A percentile compares a stretch with the other conserved stretches of the same genome.
phyloP scores from a whole-genome alignment of 2,797 vertebrate genomes.

The Erpetoichthys calabaricus region DNA sequence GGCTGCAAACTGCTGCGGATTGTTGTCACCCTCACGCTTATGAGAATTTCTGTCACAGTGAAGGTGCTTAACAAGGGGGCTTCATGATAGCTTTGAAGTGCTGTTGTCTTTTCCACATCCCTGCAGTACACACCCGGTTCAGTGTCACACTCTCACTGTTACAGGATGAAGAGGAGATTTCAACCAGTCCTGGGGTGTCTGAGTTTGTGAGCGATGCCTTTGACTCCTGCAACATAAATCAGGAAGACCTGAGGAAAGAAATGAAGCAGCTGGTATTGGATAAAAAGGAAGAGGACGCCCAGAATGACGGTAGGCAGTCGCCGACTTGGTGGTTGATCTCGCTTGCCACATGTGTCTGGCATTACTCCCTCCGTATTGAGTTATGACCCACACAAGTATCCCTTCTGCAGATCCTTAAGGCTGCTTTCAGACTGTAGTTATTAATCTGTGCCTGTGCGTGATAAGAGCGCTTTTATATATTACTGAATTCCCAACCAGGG shows the following conservation, averaged over 20 bases:
- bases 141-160: conserved; percentile 8
- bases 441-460: too few species aligned
- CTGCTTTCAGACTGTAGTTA: too few species aligned
- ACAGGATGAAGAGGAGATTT: conserved; percentile 85
- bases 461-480: too few species aligned
- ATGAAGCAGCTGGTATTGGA: conserved; percentile 93
- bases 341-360: background rate
- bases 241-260: conserved; percentile 86
- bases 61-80: background rate
- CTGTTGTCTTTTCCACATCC: too few species aligned
- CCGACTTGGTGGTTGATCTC: background rate
- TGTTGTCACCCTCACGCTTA: too few species aligned
- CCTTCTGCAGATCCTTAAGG: too few species aligned
- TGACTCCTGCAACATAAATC: conserved; percentile 68
- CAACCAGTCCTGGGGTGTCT: conserved; percentile 82
- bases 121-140: too few species aligned
- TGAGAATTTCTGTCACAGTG: too few species aligned
- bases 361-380: background rate
- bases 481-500: too few species aligned
- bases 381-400: background rate
- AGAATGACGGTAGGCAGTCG: conserved; percentile 53
- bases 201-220: conserved; percentile 96
- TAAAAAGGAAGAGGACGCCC: conserved; percentile 57
- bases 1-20: too few species aligned
- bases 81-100: background rate